Conservation (phyloP, 2,888 invertebrate species). For the Cataglyphis livida region DNA sequence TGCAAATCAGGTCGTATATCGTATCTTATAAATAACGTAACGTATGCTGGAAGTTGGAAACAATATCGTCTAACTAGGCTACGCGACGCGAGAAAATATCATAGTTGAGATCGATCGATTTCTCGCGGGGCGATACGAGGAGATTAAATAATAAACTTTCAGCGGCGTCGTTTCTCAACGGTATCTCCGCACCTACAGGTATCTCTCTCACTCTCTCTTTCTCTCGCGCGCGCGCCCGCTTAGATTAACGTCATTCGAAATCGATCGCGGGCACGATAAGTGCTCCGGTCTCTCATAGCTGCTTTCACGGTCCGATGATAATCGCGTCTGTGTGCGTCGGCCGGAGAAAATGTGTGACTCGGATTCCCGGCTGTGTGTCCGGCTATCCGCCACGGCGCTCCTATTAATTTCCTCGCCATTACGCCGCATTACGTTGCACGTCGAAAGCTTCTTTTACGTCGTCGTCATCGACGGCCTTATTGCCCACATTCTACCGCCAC, state of each 20-base stretch:
- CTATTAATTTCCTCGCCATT: constrained; percentile 53
- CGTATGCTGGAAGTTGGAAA: neutral
- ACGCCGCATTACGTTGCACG: constrained; percentile 49
- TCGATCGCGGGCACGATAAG: constrained; percentile 52
- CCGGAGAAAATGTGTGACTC: constrained; percentile 44
- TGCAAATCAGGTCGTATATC: neutral
- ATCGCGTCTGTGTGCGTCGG: constrained; percentile 40
- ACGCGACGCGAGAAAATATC: neutral
- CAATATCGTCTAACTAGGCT: neutral
- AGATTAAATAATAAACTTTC: constrained; percentile 29
- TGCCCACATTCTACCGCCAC: constrained; percentile 40
- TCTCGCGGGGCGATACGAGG: neutral
- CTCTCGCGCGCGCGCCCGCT: neutral
- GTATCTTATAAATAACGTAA: neutral
- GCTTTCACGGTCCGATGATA: constrained; percentile 53
- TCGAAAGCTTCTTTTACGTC: constrained; percentile 39
- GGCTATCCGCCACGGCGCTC: constrained; percentile 29
- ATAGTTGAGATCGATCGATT: constrained; percentile 17
- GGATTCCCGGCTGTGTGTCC: constrained; percentile 38
- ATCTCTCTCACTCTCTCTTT: constrained; percentile 18
- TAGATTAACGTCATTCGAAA: constrained; percentile 54
- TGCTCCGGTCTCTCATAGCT: constrained; percentile 42
- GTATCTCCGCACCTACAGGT: constrained; percentile 2
- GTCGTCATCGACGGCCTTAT: constrained; percentile 4
- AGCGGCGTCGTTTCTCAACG: constrained; percentile 2